Base-by-base conservation (phyloP, 1,140 invertebrate genomes). In the Macrostomum lignano region DNA sequence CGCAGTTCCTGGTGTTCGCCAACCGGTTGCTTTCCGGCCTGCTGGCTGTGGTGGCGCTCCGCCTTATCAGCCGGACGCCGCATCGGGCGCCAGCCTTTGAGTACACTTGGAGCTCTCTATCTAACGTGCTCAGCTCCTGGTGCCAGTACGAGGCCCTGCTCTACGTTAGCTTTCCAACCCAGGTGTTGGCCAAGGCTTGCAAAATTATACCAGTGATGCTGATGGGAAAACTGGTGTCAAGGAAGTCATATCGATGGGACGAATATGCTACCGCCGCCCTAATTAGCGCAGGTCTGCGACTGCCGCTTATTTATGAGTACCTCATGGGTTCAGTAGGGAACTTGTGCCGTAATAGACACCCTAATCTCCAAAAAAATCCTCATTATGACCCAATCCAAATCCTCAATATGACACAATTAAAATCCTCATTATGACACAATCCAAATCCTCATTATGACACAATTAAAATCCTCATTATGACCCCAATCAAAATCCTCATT, bases 111-210 rank as follows among this genome's bases (percentile, higher is more conserved):
- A 81, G 79, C 51, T 86, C 84, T 1, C 70, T 98, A 42, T 88
- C 81, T 11, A 98, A 98, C 57, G 81, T 93, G 37, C 71, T 96
- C 67, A 91, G 82, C 51, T 84, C 79, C 24, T 96, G 86, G 86
- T 94, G 81, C 57, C 88, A 98, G 58, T 98, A 98, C 51, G 88
- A 98, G 61, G 86, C 86, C 14, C 61, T 96, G 2, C 96, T 94
- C 58, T 96, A 74, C 61, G 78, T 98, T 41, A 86, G 73, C 46
- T 98, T 96, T 58, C 86, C 86, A 2, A 82, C 79, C 25, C 86
- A 93, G 64, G 74, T 79, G 40, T 43, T 58, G 22, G 51, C 51
- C 5, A 58, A 58, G 37, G 48, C 53, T 2, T 51, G 44, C 19
- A 58, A 58, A 29, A 71, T 84, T 36, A 82, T 93, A 43, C 78